Evolutionary conservation across 2,113 vertebrate genomes (phyloP).

Genomic region (Rutilus rutilus): DNA sequence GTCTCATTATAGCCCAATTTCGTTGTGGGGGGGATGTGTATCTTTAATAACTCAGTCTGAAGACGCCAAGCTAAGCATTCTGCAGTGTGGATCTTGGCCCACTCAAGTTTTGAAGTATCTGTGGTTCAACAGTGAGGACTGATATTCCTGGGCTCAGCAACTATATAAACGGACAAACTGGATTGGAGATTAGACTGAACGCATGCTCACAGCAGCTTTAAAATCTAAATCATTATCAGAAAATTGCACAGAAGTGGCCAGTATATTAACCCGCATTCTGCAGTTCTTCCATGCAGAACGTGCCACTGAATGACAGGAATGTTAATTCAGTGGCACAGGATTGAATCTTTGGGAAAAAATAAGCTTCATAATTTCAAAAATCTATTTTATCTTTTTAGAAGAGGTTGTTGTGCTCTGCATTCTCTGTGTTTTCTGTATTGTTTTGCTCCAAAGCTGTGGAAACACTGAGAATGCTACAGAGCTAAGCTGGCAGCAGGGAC

Average conservation of each 20-base stretch:
- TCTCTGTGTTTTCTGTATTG: background rate
- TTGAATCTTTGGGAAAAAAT: background rate
- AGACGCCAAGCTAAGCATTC: conserved; percentile 2
- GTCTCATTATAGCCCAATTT: conserved; percentile 11
- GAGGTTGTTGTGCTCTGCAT: conserved; percentile 2
- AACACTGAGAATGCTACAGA: conserved; percentile 16
- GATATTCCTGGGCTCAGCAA: background rate
- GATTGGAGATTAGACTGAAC: conserved; percentile 9
- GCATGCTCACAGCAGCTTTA: conserved; percentile 10
- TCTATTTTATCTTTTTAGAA: background rate
- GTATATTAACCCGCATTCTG: background rate
- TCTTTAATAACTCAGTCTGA: conserved; percentile 18
- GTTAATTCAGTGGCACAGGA: background rate
- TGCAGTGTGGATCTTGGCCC: background rate
- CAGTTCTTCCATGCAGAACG: conserved; percentile 13
- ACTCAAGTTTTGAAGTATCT: background rate
- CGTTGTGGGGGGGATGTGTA: background rate
- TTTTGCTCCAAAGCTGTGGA: conserved; percentile 1
- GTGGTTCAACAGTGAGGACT: background rate
- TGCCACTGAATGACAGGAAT: background rate
- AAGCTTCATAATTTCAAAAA: background rate
- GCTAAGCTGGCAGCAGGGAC: background rate
- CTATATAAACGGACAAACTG: background rate
- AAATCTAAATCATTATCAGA: conserved; percentile 15
- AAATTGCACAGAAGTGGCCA: conserved; percentile 11